These are phyloP conservation scores for Pogoniulus pusillus DNA, from an alignment of 2,797 vertebrate genomes.

Conservation along the genomic window DNA sequence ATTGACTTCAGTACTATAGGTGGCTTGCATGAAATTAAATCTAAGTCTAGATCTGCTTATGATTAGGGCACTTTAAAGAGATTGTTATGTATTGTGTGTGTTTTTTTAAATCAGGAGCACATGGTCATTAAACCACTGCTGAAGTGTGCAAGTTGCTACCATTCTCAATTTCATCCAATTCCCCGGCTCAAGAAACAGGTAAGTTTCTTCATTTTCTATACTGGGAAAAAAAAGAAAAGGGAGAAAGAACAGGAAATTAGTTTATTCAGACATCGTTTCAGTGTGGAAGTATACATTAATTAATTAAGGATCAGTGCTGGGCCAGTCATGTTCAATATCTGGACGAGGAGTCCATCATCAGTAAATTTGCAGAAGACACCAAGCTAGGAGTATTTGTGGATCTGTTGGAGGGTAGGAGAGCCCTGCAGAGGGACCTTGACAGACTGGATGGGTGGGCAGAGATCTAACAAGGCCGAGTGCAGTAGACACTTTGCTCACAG, in stretches of 20 bases:
- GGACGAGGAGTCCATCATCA: no score
- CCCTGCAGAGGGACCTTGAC: no score
- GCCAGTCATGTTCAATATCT: no score
- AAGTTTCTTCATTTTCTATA: background rate
- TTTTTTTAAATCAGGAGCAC: slow-evolving; percentile 64
- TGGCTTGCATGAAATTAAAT: background rate
- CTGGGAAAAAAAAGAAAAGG: no score
- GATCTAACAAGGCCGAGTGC: no score
- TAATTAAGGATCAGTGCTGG: no score
- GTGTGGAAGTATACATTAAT: background rate
- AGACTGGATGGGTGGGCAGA: no score
- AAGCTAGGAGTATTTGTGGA: no score
- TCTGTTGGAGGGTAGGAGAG: no score
- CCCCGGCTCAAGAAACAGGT: slow-evolving; percentile 75
- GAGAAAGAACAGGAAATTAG: background rate
- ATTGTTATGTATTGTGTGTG: background rate
- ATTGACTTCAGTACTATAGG: background rate
- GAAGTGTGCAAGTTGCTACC: slow-evolving; percentile 56
- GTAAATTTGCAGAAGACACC: no score
- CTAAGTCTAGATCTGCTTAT: background rate
- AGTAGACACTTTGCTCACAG: no score
- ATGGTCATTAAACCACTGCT: slow-evolving; percentile 27
- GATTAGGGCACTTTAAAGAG: background rate
- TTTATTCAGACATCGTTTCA: background rate
- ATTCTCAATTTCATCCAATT: slow-evolving; percentile 74